Conservation (phyloP, 2,888 invertebrate genomes). For the Spialia ferax region DNA sequence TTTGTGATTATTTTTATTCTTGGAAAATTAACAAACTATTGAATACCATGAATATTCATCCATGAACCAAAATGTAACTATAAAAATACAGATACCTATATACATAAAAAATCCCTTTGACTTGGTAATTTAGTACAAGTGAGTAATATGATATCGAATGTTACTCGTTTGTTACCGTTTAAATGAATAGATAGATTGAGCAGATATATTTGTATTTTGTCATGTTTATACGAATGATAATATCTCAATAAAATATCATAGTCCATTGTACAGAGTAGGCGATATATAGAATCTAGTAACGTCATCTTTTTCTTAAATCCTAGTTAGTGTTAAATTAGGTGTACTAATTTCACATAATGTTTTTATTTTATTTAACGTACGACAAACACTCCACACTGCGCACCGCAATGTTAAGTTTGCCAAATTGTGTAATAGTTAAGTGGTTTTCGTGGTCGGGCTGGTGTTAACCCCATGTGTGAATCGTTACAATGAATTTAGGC, state of each 20-base stretch:
- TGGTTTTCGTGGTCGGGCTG: constrained; percentile 61
- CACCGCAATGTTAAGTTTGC: constrained; percentile 60
- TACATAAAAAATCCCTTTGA: constrained; percentile 16
- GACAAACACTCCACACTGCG: constrained; percentile 71
- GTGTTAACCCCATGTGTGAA: constrained; percentile 72
- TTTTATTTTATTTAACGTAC: constrained; percentile 60
- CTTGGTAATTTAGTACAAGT: constrained; percentile 60
- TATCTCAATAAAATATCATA: constrained; percentile 84
- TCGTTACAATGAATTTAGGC: constrained; percentile 78
- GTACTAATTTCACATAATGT: constrained; percentile 76
- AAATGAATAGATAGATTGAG: constrained; percentile 75
- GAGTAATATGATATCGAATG: constrained; percentile 78
- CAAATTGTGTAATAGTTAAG: constrained; percentile 50
- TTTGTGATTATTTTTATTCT: neutral
- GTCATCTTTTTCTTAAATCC: constrained; percentile 75
- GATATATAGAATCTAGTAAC: constrained; percentile 79
- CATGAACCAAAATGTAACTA: constrained; percentile 21
- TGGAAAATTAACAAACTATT: constrained; percentile 25
- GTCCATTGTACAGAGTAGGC: constrained; percentile 84
- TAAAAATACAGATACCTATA: constrained; percentile 5
- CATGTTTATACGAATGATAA: constrained; percentile 84
- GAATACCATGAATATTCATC: constrained; percentile 24
- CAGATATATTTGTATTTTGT: constrained; percentile 84
- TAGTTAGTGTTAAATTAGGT: constrained; percentile 79
- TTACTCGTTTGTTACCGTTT: constrained; percentile 83